Conservation (phyloP, 2,797 vertebrate genomes). For the Threskiornis aethiopicus region DNA sequence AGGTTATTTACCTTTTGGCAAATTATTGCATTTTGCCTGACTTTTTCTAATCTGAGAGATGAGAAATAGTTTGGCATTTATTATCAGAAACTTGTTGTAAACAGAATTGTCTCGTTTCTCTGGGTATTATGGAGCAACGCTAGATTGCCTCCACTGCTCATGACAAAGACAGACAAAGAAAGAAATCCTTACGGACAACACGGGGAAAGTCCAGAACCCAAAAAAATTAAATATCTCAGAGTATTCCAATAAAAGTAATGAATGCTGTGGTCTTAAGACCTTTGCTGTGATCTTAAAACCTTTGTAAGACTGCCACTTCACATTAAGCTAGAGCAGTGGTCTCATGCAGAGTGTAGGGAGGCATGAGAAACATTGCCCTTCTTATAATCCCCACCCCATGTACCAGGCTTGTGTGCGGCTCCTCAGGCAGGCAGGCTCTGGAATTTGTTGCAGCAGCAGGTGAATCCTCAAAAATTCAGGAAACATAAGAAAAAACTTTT, state of each 20-base stretch:
- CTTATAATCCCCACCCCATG: not conserved
- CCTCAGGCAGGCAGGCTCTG: not conserved
- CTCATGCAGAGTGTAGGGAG: not conserved
- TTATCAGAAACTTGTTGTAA: not conserved
- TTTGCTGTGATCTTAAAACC: not conserved
- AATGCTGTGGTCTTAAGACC: not conserved
- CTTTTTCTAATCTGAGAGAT: not conserved
- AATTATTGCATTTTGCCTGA: not conserved
- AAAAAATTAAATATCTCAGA: not conserved
- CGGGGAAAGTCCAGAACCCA: not conserved
- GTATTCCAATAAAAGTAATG: not conserved
- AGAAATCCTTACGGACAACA: not conserved
- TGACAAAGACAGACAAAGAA: not conserved
- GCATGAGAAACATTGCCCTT: not conserved
- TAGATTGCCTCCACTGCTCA: not conserved
- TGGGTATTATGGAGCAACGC: not conserved
- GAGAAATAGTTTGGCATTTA: not conserved
- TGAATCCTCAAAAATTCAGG: not conserved
- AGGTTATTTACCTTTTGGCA: not conserved
- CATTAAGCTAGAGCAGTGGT: not conserved
- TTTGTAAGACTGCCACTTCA: not conserved
- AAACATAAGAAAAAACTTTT: not conserved
- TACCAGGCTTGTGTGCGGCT: rapidly evolving
- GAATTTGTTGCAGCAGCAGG: not conserved
- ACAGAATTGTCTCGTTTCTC: not conserved